A percentile compares a stretch with the other conserved stretches of the same genome.
phyloP scores from a whole-genome alignment of 1,140 invertebrate species.

The Neodiprion virginianus region DNA sequence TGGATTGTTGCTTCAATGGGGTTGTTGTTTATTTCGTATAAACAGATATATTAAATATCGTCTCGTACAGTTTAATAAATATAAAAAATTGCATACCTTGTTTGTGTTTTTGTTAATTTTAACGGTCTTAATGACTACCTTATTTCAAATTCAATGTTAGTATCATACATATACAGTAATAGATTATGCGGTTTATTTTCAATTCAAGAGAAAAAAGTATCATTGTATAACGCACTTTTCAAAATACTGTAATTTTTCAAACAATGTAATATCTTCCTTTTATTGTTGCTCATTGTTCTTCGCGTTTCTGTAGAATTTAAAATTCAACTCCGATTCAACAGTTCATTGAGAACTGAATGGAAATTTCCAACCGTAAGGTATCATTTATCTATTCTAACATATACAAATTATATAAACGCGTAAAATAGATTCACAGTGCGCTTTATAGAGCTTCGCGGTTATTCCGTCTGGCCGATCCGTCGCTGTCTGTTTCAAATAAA shows the following conservation, averaged over 20 bases:
- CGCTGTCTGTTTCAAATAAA: not conserved
- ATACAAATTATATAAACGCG: not conserved
- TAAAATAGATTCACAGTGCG: not conserved
- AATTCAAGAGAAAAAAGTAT: not conserved
- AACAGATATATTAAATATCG: not conserved
- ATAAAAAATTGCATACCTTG: not conserved
- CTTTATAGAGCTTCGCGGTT: not conserved
- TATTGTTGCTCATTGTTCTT: too few relatives aligned
- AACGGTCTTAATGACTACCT: not conserved
- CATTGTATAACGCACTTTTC: not conserved
- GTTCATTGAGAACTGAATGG: too few relatives aligned
- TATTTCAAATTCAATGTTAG: not conserved
- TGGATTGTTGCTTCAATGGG: not conserved
- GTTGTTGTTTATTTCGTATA: not conserved
- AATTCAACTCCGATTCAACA: too few relatives aligned
- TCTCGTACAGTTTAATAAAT: not conserved
- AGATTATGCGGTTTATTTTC: not conserved
- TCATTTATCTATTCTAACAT: not conserved
- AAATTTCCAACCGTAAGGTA: too few relatives aligned
- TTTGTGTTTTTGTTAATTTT: not conserved
- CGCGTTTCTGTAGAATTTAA: too few relatives aligned
- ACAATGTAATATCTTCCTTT: not conserved
- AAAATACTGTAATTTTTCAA: not conserved
- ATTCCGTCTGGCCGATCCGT: not conserved
- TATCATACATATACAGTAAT: not conserved